Percentiles rank a stretch among this genome's conserved stretches.
Evolutionary conservation across 2,888 invertebrate species (phyloP).

Genomic region (Drosophila neutralis): DNA sequence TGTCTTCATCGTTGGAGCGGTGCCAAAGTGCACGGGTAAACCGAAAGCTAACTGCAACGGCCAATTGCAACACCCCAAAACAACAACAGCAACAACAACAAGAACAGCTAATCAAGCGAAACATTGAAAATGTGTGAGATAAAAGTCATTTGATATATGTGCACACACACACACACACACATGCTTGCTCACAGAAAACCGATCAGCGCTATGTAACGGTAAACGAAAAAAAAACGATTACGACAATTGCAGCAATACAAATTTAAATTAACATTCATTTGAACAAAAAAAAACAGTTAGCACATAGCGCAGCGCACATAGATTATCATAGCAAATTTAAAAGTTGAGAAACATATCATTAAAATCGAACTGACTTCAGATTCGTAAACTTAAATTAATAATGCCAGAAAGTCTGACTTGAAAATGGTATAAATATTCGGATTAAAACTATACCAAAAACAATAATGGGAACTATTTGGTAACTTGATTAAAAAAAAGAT

Average conservation of each 20-base stretch:
- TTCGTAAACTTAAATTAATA: not conserved
- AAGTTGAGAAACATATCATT: not conserved
- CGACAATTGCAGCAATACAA: conserved; percentile 45
- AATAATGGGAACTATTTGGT: not conserved
- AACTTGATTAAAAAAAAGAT: not conserved
- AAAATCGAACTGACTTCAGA: not conserved
- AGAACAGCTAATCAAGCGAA: conserved; percentile 47
- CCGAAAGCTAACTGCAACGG: conserved; percentile 37
- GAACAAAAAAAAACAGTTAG: conserved; percentile 1
- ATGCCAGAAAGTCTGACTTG: not conserved
- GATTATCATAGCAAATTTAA: not conserved
- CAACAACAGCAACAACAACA: conserved; percentile 15
- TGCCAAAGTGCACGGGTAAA: conserved; percentile 58
- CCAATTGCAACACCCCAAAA: conserved; percentile 50
- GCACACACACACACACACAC: not conserved
- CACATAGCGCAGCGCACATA: conserved; percentile 10
- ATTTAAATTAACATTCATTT: conserved; percentile 34
- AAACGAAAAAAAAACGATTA: conserved; percentile 38
- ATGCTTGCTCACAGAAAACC: not conserved
- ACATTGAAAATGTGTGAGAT: conserved; percentile 52
- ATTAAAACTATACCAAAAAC: not conserved
- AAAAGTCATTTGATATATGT: conserved; percentile 41
- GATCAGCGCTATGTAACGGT: conserved; percentile 37
- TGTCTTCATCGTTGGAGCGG: conserved; percentile 56
- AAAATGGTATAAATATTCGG: not conserved